Conservation (phyloP, 1,140 invertebrate genomes). For the Heliconius congener region DNA sequence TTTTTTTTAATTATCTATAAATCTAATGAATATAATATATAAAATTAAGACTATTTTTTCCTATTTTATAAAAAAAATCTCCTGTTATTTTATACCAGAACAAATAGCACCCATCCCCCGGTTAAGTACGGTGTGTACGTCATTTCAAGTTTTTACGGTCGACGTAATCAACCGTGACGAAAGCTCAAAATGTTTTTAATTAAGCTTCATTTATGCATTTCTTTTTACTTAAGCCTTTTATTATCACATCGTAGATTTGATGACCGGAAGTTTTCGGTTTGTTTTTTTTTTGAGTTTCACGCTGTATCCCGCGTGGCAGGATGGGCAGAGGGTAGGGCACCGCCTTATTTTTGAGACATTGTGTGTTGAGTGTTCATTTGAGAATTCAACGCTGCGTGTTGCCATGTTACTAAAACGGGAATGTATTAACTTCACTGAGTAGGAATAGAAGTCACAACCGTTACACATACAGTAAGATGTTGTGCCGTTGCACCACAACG, state of each 20-base stretch:
- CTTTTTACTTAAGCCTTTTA: slow-evolving; percentile 55
- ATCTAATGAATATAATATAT: background rate
- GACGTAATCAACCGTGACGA: slow-evolving; percentile 43
- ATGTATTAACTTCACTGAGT: no score
- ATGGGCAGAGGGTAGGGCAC: no score
- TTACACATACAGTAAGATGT: no score
- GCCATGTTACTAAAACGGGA: no score
- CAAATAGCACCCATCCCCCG: background rate
- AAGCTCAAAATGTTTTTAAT: slow-evolving; percentile 51
- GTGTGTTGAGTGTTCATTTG: no score
- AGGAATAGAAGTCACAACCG: no score
- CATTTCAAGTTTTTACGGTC: slow-evolving; percentile 48
- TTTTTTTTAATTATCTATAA: no score
- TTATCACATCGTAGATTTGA: slow-evolving; percentile 37
- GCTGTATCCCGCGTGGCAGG: no score
- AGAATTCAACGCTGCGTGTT: no score
- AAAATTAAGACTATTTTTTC: background rate
- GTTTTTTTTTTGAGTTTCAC: background rate
- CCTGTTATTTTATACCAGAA: background rate
- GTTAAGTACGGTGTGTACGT: slow-evolving; percentile 28
- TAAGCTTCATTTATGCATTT: slow-evolving; percentile 50
- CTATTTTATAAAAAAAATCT: slow-evolving; percentile 22
- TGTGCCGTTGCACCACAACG: no score
- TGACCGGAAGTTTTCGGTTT: background rate
- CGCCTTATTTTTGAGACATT: no score